These are phyloP conservation scores for Sebastes wilsoni DNA, from an alignment of 2,797 vertebrate genomes.

Conservation along the genomic window DNA sequence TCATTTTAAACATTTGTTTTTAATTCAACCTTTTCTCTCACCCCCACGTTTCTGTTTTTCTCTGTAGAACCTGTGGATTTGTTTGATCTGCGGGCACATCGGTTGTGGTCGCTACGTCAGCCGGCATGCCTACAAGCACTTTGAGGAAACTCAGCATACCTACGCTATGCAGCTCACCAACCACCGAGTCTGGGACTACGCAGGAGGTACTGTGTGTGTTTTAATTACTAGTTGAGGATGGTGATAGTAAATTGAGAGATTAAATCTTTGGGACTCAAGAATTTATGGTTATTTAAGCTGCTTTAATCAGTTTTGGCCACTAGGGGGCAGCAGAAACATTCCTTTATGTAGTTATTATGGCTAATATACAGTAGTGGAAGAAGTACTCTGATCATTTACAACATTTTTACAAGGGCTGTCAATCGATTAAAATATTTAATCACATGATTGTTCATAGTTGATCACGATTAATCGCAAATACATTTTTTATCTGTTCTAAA, in stretches of 20 bases:
- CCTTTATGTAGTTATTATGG: background rate
- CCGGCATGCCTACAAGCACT: conserved; percentile 97
- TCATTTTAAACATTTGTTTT: background rate
- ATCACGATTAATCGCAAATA: no score
- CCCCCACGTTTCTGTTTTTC: rapidly evolving
- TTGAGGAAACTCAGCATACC: conserved; percentile 98
- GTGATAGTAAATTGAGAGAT: no score
- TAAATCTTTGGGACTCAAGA: background rate
- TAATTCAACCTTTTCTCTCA: rapidly evolving
- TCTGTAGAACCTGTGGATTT: conserved; percentile 97
- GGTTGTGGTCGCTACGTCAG: conserved; percentile 97
- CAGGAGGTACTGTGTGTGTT: conserved; percentile 85
- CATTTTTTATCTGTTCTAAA: no score
- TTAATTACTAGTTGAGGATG: background rate
- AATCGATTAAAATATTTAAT: no score
- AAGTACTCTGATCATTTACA: background rate
- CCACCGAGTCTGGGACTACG: conserved; percentile 98
- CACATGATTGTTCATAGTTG: no score
- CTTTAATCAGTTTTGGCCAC: background rate
- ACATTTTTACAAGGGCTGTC: no score
- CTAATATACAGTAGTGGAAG: background rate
- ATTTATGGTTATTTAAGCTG: background rate
- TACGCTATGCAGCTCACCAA: conserved; percentile 99
- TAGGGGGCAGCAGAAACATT: background rate
- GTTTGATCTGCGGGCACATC: conserved; percentile 97